Percentiles rank a stretch among this genome's conserved stretches.
These are phyloP conservation scores for Melikaiella ostensackeni DNA, from an alignment of 2,888 invertebrate species.

Conservation along the genomic window DNA sequence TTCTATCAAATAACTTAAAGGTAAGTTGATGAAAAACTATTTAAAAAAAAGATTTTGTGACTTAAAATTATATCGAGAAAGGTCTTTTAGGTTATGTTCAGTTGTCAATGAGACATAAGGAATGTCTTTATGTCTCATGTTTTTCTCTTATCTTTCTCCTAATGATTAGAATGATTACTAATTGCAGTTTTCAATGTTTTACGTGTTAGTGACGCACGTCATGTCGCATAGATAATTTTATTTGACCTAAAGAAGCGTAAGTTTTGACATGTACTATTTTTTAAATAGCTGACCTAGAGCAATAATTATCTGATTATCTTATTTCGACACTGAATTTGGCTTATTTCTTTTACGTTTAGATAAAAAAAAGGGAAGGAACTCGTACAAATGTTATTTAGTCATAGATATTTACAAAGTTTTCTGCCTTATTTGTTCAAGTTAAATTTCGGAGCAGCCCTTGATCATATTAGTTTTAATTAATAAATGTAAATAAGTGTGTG, in stretches of 20 bases:
- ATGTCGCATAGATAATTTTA: slow-evolving; percentile 8
- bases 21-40: background rate
- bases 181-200: slow-evolving; percentile 24
- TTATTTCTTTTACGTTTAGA: no score
- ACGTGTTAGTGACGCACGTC: background rate
- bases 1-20: background rate
- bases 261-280: background rate
- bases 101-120: background rate
- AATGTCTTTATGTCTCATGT: background rate
- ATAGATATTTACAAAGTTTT: background rate
- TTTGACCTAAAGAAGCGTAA: background rate
- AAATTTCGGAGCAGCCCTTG: background rate
- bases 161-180: slow-evolving; percentile 14
- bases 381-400: background rate
- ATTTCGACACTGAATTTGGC: background rate
- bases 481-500: no score
- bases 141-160: background rate
- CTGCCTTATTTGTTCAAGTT: background rate
- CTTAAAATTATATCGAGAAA: background rate
- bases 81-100: background rate
- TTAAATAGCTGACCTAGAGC: background rate
- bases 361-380: background rate
- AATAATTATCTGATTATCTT: background rate
- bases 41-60: background rate
- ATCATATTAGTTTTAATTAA: background rate